Evolutionary conservation across 2,888 invertebrate genomes (phyloP), one percentile per base, ranked within the genome.

Genomic region (Holacanthella duospinosa): DNA sequence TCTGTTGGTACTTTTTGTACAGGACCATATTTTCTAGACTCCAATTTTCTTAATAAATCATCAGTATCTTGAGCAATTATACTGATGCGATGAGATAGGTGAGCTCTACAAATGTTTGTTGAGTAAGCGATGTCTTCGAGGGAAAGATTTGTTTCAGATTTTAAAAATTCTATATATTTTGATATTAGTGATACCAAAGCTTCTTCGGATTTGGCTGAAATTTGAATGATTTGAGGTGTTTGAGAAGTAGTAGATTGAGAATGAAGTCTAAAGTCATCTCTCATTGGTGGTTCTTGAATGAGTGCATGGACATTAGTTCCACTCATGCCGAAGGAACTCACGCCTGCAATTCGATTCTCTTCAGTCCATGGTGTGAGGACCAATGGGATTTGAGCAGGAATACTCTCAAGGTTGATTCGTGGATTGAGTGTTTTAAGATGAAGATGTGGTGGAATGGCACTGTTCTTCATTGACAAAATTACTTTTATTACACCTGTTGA

Each of bases 231-330:
- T 24, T 65, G 55, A 36, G 36, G 36, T 16, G 16, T 16, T 36
- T 6, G 36, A 9, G n/a, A n/a, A n/a, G n/a, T n/a, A n/a, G 59
- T 28, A n/a, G n/a, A n/a, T n/a, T n/a, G n/a, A n/a, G n/a, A n/a
- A n/a, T n/a, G n/a, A n/a, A n/a, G n/a, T n/a, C n/a, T n/a, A n/a
- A n/a, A n/a, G n/a, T n/a, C n/a, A n/a, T n/a, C n/a, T n/a, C n/a
- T n/a, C n/a, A n/a, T n/a, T n/a, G n/a, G n/a, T n/a, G n/a, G n/a
- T 55, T 64, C 67, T 55, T 67, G 57, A 36, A 67, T 29, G 26
- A 67, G 59, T 25, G n/a, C 62, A 29, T 65, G 65, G 27, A 28
- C 44, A 28, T 56, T 55, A 2, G 55, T 21, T 26, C 55, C 61
- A 36, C 43, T 55, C 4, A 55, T 36, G 1, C 61, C 43, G 26